phyloP scores from a whole-genome alignment of 2,113 vertebrate species.

The Sapayoa aenigma region DNA sequence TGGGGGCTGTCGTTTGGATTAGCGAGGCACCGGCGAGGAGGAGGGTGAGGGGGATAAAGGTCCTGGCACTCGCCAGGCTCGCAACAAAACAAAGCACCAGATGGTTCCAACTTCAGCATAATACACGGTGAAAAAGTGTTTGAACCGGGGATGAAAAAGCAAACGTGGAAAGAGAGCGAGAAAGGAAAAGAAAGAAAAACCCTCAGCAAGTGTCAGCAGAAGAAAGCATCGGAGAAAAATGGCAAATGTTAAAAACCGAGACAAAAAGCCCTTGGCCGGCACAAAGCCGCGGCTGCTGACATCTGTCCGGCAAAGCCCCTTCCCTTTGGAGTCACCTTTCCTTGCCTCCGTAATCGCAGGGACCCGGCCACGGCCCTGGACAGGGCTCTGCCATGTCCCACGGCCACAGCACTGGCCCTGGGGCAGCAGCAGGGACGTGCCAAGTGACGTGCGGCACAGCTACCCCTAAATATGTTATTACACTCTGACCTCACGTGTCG shows the following conservation, averaged over 20 bases:
- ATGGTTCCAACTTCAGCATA: constrained; percentile 36
- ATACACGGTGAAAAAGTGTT: background rate
- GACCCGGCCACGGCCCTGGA: accelerated
- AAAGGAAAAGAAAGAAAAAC: background rate
- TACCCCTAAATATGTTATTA: background rate
- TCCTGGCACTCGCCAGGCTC: constrained; percentile 15
- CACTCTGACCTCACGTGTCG: accelerated
- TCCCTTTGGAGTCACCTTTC: background rate
- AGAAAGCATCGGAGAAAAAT: constrained; percentile 37
- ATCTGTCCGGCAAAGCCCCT: constrained; percentile 37
- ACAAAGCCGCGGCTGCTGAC: constrained; percentile 9
- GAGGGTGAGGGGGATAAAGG: constrained; percentile 1
- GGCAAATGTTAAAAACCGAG: constrained; percentile 31
- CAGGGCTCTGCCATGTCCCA: accelerated
- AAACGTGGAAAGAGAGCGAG: background rate
- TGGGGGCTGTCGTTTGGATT: background rate
- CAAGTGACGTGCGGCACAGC: background rate
- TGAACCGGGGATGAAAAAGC: background rate
- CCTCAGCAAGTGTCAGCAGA: constrained; percentile 22
- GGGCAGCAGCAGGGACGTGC: background rate
- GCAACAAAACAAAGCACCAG: constrained; percentile 48
- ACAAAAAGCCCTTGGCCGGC: background rate
- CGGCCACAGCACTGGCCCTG: accelerated
- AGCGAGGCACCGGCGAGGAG: background rate
- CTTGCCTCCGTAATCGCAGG: accelerated